Evolutionary conservation across 2,113 vertebrate genomes (phyloP).

Genomic region (Melanocharis versteri): DNA sequence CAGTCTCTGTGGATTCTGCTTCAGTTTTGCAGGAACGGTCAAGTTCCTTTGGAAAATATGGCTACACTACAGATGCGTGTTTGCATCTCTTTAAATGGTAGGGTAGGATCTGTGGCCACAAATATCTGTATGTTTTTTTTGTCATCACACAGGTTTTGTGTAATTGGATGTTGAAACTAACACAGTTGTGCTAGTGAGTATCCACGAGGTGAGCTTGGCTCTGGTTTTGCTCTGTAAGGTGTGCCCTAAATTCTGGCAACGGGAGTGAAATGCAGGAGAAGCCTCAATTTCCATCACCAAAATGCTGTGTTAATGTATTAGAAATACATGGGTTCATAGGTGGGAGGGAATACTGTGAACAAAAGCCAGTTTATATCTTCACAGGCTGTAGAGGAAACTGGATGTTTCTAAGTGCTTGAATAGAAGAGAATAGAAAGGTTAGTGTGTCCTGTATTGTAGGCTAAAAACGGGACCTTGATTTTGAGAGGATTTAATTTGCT

Average conservation of each 20-base stretch:
- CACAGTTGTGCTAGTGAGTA: not conserved
- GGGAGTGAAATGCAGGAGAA: not conserved
- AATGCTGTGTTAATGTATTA: not conserved
- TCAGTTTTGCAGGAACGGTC: not conserved
- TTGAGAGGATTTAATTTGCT: not conserved
- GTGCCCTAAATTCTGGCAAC: not conserved
- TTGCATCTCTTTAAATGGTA: not conserved
- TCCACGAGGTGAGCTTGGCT: fast-evolving
- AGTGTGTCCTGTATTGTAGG: too few relatives aligned
- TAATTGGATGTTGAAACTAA: not conserved
- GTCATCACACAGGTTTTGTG: not conserved
- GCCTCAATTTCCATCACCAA: not conserved
- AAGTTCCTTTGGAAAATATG: not conserved
- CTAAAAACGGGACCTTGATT: not conserved
- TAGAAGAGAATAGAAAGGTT: not conserved
- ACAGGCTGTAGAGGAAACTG: not conserved
- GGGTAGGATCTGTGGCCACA: not conserved
- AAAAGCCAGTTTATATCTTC: not conserved
- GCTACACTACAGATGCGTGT: not conserved
- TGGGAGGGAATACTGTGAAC: not conserved
- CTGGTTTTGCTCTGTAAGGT: not conserved
- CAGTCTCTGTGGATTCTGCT: not conserved
- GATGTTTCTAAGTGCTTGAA: not conserved
- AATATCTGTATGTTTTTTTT: not conserved
- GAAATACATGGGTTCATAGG: not conserved